Evolutionary conservation across 1,140 invertebrate species (phyloP).

Genomic region (Cydia strobilella): DNA sequence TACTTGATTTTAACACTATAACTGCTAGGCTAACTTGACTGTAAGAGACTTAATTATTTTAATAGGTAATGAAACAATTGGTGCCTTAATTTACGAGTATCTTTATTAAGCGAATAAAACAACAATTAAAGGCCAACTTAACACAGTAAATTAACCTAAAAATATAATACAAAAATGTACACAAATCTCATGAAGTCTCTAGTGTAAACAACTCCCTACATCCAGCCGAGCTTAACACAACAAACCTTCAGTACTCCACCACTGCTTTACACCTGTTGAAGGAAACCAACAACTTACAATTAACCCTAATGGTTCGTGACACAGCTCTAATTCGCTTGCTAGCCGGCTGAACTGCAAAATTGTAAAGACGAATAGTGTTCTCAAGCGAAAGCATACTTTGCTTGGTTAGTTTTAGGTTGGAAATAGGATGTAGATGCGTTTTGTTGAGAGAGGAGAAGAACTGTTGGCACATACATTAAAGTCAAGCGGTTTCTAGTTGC

Average conservation of each 20-base stretch:
- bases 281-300: background rate
- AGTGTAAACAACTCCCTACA: background rate
- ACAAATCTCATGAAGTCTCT: conserved; percentile 6
- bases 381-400: background rate
- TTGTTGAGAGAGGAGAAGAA: background rate
- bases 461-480: conserved; percentile 1
- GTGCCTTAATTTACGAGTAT: too few relatives aligned
- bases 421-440: background rate
- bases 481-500: background rate
- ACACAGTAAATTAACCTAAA: background rate
- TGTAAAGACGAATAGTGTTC: background rate
- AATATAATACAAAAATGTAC: background rate
- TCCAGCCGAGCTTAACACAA: background rate
- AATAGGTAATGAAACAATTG: too few relatives aligned
- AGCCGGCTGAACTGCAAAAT: background rate
- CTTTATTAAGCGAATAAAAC: too few relatives aligned
- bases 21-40: too few relatives aligned
- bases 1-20: too few relatives aligned
- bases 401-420: background rate
- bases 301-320: background rate
- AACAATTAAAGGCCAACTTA: too few relatives aligned
- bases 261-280: conserved; percentile 7
- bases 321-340: background rate
- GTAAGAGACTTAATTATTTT: too few relatives aligned
- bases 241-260: background rate